Base-by-base conservation (phyloP, 2,113 vertebrate species). In the Paraplagusia blochii region DNA sequence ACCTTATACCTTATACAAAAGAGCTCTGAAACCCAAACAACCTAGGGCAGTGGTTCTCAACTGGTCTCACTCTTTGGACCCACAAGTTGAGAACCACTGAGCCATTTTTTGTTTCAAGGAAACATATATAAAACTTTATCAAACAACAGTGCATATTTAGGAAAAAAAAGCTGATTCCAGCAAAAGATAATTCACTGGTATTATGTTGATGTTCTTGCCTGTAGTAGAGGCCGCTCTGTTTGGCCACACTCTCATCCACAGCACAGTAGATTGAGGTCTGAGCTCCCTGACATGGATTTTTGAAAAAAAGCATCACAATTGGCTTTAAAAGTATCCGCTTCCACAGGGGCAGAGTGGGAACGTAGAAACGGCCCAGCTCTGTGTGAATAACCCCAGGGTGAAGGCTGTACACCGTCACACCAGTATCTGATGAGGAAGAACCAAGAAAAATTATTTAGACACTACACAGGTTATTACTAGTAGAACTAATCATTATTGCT, bases 371-470 rank as follows among this genome's bases (percentile, higher is more conserved):
- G 1, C 52, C 69, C 15, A 91, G 58, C 63, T 91, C 89, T 6
- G 88, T 91, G 48, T 46, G 66, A 54, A 90, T 87, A 8, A 89
- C 65, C n/a, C 90, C 90, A 1, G 91, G 89, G 39, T 91, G 90
- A 15, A 91, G 86, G 17, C 86, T 76, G 72, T 90, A 90, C 8
- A 74, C 82, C 0, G 83, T 89, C 61, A 90, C 84, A 4, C 89
- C 85, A 1, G 81, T 88, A 33, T 65, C 90, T 91, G 16, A 38
- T 36, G 17, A 42, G 55, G 61, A 43, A 11, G 44, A 48, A 18
- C 4, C 44, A 58, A 60, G 9, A 14, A 5, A 8, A 16, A 42
- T n/a, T n/a, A n/a, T n/a, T n/a, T n/a, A n/a, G n/a, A n/a, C n/a
- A n/a, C n/a, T n/a, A 5, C 17, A 12, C 44, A 58, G 35, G 9